Evolutionary conservation across 2,888 invertebrate species (phyloP).

Genomic region (Cylindroiulus punctatus): DNA sequence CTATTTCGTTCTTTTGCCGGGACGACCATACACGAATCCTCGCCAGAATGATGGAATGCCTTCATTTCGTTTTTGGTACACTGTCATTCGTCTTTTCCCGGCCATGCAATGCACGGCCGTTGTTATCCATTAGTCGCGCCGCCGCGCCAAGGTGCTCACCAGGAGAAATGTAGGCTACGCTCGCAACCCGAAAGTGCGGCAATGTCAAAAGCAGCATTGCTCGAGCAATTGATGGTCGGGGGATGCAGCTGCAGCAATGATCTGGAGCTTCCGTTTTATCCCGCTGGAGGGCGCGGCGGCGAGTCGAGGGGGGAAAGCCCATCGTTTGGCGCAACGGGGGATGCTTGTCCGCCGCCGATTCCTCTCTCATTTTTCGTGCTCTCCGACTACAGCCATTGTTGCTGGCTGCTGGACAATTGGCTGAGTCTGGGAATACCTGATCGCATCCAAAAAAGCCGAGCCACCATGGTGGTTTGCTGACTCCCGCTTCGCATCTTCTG

Average conservation of each 20-base stretch:
- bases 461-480: conserved; percentile 15
- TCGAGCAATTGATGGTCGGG: not conserved
- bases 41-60: too few relatives aligned
- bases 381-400: conserved; percentile 25
- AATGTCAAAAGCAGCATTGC: conserved; percentile 16
- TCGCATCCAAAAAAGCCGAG: not conserved
- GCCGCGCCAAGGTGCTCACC: not conserved
- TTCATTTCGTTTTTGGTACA: too few relatives aligned
- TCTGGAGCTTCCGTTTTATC: not conserved
- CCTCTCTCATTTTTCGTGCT: not conserved
- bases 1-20: too few relatives aligned
- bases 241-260: not conserved
- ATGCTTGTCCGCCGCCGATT: not conserved
- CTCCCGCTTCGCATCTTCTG: not conserved
- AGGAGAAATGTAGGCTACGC: conserved; percentile 38
- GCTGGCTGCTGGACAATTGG: not conserved
- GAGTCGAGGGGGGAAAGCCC: conserved; percentile 49
- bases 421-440: not conserved
- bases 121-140: conserved; percentile 36
- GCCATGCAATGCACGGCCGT: not conserved
- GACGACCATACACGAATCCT: too few relatives aligned
- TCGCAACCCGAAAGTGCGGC: not conserved
- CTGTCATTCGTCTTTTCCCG: too few relatives aligned
- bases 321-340: conserved; percentile 51
- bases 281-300: not conserved